These are phyloP conservation scores for Salvator merianae DNA, from an alignment of 2,113 vertebrate genomes.

Conservation along the genomic window DNA sequence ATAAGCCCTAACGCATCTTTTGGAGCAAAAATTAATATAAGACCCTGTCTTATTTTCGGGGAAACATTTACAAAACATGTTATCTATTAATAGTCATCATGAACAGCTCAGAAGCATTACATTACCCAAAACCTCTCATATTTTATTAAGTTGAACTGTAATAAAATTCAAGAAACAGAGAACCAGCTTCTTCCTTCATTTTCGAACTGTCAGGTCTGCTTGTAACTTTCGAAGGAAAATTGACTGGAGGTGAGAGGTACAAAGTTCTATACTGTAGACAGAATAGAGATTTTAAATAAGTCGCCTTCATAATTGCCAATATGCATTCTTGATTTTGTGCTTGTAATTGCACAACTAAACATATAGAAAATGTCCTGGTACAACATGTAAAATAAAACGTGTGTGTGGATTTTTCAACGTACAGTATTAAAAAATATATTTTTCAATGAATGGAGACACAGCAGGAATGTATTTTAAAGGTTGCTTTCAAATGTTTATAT, in stretches of 20 bases:
- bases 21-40: too few species aligned
- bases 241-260: neutral
- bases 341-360: neutral
- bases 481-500: neutral
- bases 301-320: neutral
- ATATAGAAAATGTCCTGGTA: neutral
- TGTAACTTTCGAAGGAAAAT: neutral
- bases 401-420: too few species aligned
- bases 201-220: neutral
- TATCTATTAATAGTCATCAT: neutral
- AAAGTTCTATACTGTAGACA: neutral
- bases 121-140: too few species aligned
- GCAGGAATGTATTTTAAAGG: neutral
- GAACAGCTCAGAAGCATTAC: neutral
- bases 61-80: neutral
- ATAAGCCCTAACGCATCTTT: too few species aligned
- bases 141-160: too few species aligned
- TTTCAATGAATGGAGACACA: neutral
- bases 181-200: too few species aligned
- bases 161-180: neutral
- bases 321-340: neutral
- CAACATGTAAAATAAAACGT: neutral
- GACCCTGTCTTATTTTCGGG: too few species aligned
- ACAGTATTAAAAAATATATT: neutral
- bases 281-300: neutral